Percentiles rank a stretch among this genome's conserved stretches.
Evolutionary conservation across 2,113 vertebrate species (phyloP).

Genomic region (Tragelaphus buxtoni): DNA sequence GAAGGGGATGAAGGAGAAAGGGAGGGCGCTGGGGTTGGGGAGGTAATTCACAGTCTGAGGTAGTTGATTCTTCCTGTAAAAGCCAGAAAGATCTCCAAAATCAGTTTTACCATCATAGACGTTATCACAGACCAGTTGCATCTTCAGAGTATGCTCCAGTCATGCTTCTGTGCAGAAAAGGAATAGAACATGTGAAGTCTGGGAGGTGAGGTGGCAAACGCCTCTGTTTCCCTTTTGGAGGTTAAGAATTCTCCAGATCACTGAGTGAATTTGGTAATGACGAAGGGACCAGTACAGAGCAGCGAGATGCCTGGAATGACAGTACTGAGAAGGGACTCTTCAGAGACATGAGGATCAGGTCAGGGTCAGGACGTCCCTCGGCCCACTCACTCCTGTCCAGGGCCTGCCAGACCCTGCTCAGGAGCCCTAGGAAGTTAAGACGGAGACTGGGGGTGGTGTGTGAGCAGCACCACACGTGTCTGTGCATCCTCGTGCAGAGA

Average conservation of each 20-base stretch:
- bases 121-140: neutral
- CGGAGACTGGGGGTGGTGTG: neutral
- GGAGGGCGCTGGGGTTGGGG: fast-evolving
- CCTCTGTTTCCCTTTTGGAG: neutral
- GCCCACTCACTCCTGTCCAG: neutral
- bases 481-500: neutral
- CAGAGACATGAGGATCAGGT: neutral
- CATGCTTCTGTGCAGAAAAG: neutral
- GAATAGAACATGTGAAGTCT: neutral
- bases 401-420: neutral
- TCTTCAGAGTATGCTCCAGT: neutral
- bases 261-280: neutral
- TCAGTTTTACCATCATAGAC: neutral
- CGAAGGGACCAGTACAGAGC: neutral
- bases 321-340: neutral
- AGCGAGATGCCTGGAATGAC: neutral
- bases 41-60: neutral
- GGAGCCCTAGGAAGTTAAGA: neutral
- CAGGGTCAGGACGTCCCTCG: neutral
- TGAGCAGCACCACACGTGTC: neutral
- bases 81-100: neutral
- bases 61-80: neutral
- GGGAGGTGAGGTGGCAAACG: neutral
- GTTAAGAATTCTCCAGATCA: neutral
- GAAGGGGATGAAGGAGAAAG: fast-evolving